phyloP scores from a whole-genome alignment of 1,140 invertebrate species.

The Drosophila pandora region DNA sequence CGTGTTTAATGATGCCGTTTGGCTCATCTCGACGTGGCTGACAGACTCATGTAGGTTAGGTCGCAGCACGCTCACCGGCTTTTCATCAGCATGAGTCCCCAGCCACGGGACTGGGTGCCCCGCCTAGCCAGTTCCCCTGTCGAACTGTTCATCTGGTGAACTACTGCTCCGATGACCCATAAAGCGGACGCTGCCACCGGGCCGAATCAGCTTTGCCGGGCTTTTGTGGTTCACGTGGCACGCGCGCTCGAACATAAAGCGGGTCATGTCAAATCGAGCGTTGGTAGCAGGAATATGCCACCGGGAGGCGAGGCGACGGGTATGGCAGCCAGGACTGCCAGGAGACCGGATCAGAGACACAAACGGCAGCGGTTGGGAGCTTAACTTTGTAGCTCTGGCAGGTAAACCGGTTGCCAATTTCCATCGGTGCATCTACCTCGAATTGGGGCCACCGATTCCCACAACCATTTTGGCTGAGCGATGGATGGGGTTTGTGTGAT shows the following conservation, averaged over 20 bases:
- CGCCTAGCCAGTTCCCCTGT: background rate
- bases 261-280: constrained; percentile 59
- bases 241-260: constrained; percentile 42
- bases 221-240: constrained; percentile 68
- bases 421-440: constrained; percentile 46
- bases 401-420: constrained; percentile 49
- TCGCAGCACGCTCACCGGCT: constrained; percentile 61
- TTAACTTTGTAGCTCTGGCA: constrained; percentile 33
- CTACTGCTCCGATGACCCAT: constrained; percentile 76
- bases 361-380: constrained; percentile 5
- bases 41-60: constrained; percentile 72
- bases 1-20: constrained; percentile 80
- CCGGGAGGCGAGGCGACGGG: too few species aligned
- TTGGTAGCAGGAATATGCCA: constrained; percentile 4
- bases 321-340: background rate
- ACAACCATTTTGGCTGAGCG: constrained; percentile 1
- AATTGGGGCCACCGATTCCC: constrained; percentile 51
- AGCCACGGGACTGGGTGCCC: constrained; percentile 14
- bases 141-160: constrained; percentile 1
- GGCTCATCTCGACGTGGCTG: constrained; percentile 51
- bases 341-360: constrained; percentile 20
- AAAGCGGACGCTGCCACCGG: constrained; percentile 61
- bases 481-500: background rate
- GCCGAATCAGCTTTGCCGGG: constrained; percentile 39
- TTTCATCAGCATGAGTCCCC: constrained; percentile 61